A percentile compares a stretch with the other conserved stretches of the same genome.
phyloP scores from a whole-genome alignment of 2,888 invertebrate species.

The Crepidodera aurea region DNA sequence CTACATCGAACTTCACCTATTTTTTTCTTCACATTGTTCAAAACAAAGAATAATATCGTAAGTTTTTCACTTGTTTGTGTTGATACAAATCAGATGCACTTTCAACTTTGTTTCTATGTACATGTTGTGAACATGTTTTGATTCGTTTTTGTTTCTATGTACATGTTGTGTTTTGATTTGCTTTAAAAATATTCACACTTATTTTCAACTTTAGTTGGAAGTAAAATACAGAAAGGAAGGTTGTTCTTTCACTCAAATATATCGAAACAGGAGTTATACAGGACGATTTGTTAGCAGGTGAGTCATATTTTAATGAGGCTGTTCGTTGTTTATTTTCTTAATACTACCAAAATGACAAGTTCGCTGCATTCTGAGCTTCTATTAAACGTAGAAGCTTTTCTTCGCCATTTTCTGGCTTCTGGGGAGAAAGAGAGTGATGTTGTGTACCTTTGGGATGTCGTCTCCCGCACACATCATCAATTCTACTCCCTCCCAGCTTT shows the following conservation, averaged over 20 bases:
- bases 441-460: too few relatives aligned
- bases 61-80: slow-evolving; percentile 16
- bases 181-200: neutral
- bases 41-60: neutral
- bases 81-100: slow-evolving; percentile 23
- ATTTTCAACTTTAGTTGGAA: neutral
- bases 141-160: neutral
- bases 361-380: too few relatives aligned
- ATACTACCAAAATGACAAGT: neutral
- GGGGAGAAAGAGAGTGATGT: too few relatives aligned
- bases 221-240: neutral
- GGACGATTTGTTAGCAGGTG: neutral
- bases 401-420: too few relatives aligned
- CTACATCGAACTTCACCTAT: too few relatives aligned
- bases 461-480: too few relatives aligned
- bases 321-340: neutral
- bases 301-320: neutral
- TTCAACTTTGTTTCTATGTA: slow-evolving; percentile 10
- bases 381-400: too few relatives aligned
- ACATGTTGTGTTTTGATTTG: slow-evolving; percentile 9
- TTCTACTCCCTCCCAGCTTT: too few relatives aligned
- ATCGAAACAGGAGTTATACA: too few relatives aligned
- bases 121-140: too few relatives aligned
- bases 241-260: too few relatives aligned
- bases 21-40: neutral